Conservation (phyloP, 1,140 invertebrate genomes). For the Aphidius gifuensis region DNA sequence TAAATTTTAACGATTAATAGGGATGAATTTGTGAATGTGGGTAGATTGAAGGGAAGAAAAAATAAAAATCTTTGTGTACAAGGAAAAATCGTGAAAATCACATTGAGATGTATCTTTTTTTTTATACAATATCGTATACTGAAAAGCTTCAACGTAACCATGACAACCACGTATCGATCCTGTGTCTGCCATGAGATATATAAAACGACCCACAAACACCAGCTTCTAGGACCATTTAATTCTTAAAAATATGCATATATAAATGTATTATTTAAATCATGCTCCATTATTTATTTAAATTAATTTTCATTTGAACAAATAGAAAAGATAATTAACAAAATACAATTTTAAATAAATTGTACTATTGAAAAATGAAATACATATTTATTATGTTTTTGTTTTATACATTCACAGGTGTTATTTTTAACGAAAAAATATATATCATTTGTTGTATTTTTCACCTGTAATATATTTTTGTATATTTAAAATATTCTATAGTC, state of each 20-base stretch:
- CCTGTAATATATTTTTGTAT: too few relatives aligned
- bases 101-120: slow-evolving; percentile 43
- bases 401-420: too few relatives aligned
- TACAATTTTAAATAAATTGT: too few relatives aligned
- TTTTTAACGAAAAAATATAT: too few relatives aligned
- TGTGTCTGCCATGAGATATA: slow-evolving; percentile 36
- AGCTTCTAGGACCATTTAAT: slow-evolving; percentile 37
- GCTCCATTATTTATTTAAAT: too few relatives aligned
- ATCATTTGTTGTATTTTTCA: too few relatives aligned
- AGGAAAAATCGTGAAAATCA: slow-evolving; percentile 25
- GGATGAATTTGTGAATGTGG: background rate
- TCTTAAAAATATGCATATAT: slow-evolving; percentile 28
- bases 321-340: too few relatives aligned
- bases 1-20: too few relatives aligned
- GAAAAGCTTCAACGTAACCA: slow-evolving; percentile 31
- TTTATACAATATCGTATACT: slow-evolving; percentile 24
- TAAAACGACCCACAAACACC: slow-evolving; percentile 43
- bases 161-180: slow-evolving; percentile 41
- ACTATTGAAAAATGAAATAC: too few relatives aligned
- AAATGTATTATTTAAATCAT: slow-evolving; percentile 8
- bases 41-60: background rate
- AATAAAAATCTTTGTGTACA: background rate
- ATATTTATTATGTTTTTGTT: too few relatives aligned
- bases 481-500: too few relatives aligned
- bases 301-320: too few relatives aligned